These are phyloP conservation scores for Lasioglossum albipes DNA, from an alignment of 1,140 invertebrate species.

Conservation along the genomic window DNA sequence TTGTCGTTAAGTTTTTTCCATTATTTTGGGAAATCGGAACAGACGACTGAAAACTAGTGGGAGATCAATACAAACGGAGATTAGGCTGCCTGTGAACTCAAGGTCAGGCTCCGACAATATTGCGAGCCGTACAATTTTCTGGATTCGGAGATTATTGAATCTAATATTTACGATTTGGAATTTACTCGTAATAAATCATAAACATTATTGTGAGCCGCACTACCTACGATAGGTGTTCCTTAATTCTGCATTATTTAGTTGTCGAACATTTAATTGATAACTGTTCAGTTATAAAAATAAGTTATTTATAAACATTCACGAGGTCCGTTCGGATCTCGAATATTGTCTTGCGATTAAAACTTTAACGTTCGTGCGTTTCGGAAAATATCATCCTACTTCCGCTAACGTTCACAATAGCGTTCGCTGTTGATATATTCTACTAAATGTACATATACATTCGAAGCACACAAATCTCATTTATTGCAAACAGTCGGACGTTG, in stretches of 20 bases:
- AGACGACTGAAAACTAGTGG: not conserved
- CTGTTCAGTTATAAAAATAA: not conserved
- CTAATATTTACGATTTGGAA: not conserved
- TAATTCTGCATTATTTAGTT: not conserved
- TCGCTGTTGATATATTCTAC: not conserved
- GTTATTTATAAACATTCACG: too few relatives aligned
- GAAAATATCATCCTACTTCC: not conserved
- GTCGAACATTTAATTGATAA: not conserved
- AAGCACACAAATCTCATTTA: not conserved
- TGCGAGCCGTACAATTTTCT: not conserved
- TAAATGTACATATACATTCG: not conserved
- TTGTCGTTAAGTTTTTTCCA: not conserved
- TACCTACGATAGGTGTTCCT: not conserved
- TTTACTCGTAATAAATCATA: not conserved
- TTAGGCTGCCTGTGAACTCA: not conserved
- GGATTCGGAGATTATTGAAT: not conserved
- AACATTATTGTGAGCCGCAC: not conserved
- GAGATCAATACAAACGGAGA: not conserved
- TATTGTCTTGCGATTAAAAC: not conserved
- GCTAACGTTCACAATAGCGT: not conserved
- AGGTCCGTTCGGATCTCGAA: not conserved
- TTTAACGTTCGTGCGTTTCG: not conserved
- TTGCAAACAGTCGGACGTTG: not conserved
- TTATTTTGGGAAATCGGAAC: not conserved
- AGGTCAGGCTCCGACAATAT: not conserved